Evolutionary conservation across 2,888 invertebrate species (phyloP), one percentile per base, ranked within the genome.

Genomic region (Pyrrhosoma nymphula): DNA sequence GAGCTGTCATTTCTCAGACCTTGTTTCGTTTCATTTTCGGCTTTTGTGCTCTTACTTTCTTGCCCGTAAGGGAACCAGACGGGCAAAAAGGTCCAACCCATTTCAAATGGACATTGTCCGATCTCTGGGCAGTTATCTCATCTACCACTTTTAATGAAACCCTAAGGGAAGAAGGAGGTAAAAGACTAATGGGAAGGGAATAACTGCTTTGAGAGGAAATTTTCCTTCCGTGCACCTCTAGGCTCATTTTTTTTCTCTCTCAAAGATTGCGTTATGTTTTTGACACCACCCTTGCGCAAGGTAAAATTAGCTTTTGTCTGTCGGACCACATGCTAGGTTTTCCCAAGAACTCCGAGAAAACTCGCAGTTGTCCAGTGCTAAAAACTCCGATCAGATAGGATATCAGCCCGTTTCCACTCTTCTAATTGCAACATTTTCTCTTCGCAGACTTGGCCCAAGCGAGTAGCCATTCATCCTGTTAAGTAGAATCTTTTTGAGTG

Each of bases 1-100:
- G 82, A 82, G 82, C 82, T 35, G 82, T 82, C 82, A 82, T 82
- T 82, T 35, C 30, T 82, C 82, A 82, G 82, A 35, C 35, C 18
- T 82, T 82, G 82, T 82, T 35, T 23, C 82, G 82, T 82, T 82
- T 82, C 69, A 82, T 35, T 30, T 82, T 82, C 82, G 82, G 30
- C 82, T 82, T 82, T 82, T 82, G 82, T 35, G 82, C 30, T 82
- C 35, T 16, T 35, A 82, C 30, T 35, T 82, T 82, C 82, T 35
- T 82, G 82, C 82, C 82, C 82, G 14, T 82, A 35, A 82, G 82
- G 82, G 14, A 82, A 35, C 35, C 82, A 35, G 35, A 18, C 35
- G 35, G 82, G 12, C 16, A 18, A 82, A 82, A 82, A 35, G 35
- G 35, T 35, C 35, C 82, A 35, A 35, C 82, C 35, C 82, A 82